phyloP scores from a whole-genome alignment of 2,797 vertebrate species.

The Brotula barbata region DNA sequence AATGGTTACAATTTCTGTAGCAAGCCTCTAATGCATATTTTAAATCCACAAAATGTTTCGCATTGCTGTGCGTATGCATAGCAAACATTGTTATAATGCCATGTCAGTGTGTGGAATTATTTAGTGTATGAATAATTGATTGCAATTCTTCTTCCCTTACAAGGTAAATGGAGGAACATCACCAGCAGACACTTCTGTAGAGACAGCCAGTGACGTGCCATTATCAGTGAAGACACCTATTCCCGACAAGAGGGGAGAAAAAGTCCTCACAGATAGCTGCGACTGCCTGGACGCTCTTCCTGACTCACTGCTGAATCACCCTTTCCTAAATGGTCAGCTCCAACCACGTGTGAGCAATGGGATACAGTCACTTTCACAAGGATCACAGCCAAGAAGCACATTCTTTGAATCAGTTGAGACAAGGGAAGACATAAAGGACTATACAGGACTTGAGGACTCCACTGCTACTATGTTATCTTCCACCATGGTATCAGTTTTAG shows the following conservation, averaged over 20 bases:
- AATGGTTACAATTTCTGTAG: constrained; percentile 23
- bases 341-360: constrained; percentile 22
- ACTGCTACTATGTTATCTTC: constrained; percentile 75
- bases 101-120: too few relatives aligned
- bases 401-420: constrained; percentile 16
- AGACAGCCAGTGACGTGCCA: constrained; percentile 1
- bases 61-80: constrained; percentile 1
- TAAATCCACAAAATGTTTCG: constrained; percentile 19
- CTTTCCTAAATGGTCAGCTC: constrained; percentile 26
- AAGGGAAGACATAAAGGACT: constrained; percentile 20
- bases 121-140: constrained; percentile 1
- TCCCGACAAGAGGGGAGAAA: constrained; percentile 31
- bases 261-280: constrained; percentile 6
- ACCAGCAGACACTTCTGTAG: constrained; percentile 6
- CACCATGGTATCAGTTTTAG: constrained; percentile 76
- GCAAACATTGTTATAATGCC: too few relatives aligned
- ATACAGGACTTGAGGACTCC: constrained; percentile 15
- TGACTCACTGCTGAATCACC: constrained; percentile 20
- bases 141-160: constrained; percentile 31
- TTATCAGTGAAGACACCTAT: constrained; percentile 15
- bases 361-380: constrained; percentile 14
- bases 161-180: constrained; percentile 55
- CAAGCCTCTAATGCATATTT: neutral
- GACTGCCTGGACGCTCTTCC: constrained; percentile 26
- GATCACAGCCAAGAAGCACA: constrained; percentile 22